Evolutionary conservation across 1,140 invertebrate genomes (phyloP).

Genomic region (Chironomus tepperi): DNA sequence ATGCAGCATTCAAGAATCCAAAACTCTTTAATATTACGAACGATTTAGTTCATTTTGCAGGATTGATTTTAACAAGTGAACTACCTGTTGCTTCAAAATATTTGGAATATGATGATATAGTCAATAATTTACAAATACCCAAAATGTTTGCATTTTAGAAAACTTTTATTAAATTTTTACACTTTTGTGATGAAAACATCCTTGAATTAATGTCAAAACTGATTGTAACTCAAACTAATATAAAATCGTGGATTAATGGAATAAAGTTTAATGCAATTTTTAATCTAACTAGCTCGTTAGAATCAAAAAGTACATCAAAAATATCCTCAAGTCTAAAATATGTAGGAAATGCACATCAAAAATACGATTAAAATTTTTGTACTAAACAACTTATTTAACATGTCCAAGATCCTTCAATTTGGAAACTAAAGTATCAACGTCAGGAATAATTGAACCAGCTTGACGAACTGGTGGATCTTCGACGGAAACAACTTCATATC

Average conservation of each 20-base stretch:
- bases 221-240: neutral
- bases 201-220: neutral
- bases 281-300: too few species aligned
- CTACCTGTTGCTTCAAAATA: neutral
- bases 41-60: neutral
- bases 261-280: neutral
- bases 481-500: slow-evolving; percentile 80
- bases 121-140: neutral
- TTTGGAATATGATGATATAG: neutral
- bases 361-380: neutral
- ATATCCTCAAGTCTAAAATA: too few species aligned
- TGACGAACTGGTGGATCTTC: slow-evolving; percentile 90
- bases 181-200: neutral
- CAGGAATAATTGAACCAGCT: slow-evolving; percentile 83
- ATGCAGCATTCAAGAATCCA: neutral
- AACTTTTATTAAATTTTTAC: neutral
- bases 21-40: neutral
- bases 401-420: slow-evolving; percentile 90
- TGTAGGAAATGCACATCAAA: neutral
- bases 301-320: too few species aligned
- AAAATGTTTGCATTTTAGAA: slow-evolving; percentile 1
- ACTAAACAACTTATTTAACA: slow-evolving; percentile 35
- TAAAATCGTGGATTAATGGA: neutral
- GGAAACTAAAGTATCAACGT: slow-evolving; percentile 81
- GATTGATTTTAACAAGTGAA: neutral